A percentile compares a stretch with the other conserved stretches of the same genome.
Conservation (phyloP, 2,113 vertebrate species). For the Triplophysa siluroides region DNA sequence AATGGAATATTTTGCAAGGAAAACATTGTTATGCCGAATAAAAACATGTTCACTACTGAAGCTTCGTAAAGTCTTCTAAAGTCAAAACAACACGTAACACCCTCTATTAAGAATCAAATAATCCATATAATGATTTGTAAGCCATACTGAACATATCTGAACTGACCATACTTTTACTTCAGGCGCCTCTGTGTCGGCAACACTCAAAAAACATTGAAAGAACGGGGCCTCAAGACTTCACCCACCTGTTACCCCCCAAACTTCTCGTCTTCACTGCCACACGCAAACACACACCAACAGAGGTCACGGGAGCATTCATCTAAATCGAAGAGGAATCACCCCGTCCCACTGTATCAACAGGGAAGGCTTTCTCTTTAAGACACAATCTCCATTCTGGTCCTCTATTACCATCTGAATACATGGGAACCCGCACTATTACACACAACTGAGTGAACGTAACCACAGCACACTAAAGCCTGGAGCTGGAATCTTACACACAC, state of each 20-base stretch:
- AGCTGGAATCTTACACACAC: constrained; percentile 56
- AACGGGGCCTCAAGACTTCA: constrained; percentile 48
- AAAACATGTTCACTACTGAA: too few relatives aligned
- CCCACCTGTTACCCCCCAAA: constrained; percentile 65
- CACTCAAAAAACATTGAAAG: neutral
- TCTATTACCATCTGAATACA: constrained; percentile 77
- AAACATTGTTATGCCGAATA: too few relatives aligned
- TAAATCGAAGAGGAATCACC: constrained; percentile 52
- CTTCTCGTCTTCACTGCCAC: constrained; percentile 57
- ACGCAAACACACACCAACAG: constrained; percentile 42
- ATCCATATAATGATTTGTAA: neutral
- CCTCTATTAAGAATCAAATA: too few relatives aligned
- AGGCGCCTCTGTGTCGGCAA: neutral
- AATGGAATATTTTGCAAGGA: too few relatives aligned
- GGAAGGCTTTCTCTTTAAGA: constrained; percentile 42
- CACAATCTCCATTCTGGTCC: constrained; percentile 64
- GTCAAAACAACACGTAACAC: too few relatives aligned
- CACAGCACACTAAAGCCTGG: constrained; percentile 63
- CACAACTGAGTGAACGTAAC: constrained; percentile 56
- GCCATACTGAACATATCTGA: neutral
- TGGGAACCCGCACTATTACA: constrained; percentile 69
- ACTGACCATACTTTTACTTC: neutral
- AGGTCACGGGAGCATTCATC: constrained; percentile 61
- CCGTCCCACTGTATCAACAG: constrained; percentile 44
- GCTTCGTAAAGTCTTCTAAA: too few relatives aligned